Base-by-base conservation (phyloP, 2,888 invertebrate genomes). In the Drosophila siamana region DNA sequence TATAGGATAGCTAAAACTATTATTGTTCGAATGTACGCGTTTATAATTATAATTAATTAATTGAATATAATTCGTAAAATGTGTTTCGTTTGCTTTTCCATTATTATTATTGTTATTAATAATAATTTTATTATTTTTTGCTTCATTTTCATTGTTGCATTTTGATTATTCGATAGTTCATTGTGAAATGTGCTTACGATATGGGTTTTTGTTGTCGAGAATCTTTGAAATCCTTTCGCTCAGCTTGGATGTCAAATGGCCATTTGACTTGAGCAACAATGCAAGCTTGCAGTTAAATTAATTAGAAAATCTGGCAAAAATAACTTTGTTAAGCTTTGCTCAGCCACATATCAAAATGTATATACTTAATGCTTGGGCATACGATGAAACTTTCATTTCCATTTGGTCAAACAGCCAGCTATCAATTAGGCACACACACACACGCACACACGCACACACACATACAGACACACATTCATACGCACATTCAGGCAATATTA, bases 21-120 rank as follows among this genome's bases (percentile, higher is more conserved):
- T 85, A 85, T 85, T 85, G 84, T 85, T 85, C 84, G 59, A 85
- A 77, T 86, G 74, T 82, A 85, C 64, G 74, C 59, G 55, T 55
- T 64, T 69, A 44, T 52, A 52, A 40, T 51, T 38, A 51, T 51
- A 15, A 51, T 51, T 54, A 60, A 51, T 26, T 66, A 61, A 61
- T 70, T 75, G 73, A 72, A 77, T 74, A 68, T 36, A 52, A 72
- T 75, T 56, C 48, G 40, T 69, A 57, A 54, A 55, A 48, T 19
- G 28, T 63, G 15, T 62, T 41, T 8, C 5, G 48, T 54, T 26
- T 22, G 9, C 3, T 52, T 54, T 26, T 22, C n/a, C 3, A 3
- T 3, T 19, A 19, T 19, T 19, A 19, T 19, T 19, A 19, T 59
- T n/a, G n/a, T n/a, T n/a, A n/a, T n/a, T n/a, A n/a, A n/a, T n/a